Evolutionary conservation across 1,140 invertebrate genomes (phyloP).

Genomic region (Zaprionus tsacasi): DNA sequence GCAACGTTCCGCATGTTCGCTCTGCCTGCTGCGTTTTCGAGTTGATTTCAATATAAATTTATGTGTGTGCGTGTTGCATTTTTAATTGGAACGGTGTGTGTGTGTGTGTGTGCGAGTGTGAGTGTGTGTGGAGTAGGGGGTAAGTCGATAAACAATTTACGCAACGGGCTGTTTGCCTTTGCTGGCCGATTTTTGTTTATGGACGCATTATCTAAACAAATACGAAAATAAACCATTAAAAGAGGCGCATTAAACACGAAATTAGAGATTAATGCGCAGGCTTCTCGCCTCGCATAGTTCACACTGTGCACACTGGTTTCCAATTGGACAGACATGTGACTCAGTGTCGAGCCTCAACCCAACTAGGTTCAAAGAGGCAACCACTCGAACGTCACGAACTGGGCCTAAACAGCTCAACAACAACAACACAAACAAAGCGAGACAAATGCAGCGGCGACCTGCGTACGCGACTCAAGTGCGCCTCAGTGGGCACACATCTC

Average conservation of each 20-base stretch:
- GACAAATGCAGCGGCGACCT: constrained; percentile 36
- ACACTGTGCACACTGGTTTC: constrained; percentile 46
- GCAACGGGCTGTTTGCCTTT: constrained; percentile 56
- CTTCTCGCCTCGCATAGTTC: constrained; percentile 1
- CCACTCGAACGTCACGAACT: constrained; percentile 12
- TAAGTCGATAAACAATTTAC: constrained; percentile 68
- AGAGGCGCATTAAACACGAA: constrained; percentile 62
- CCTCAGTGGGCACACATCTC: neutral
- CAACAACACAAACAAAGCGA: constrained; percentile 5
- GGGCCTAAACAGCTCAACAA: constrained; percentile 6
- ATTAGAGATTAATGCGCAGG: constrained; percentile 63
- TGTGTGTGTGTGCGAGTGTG: constrained; percentile 15
- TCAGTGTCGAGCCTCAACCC: constrained; percentile 7
- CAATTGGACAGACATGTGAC: constrained; percentile 66
- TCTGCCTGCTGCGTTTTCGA: constrained; percentile 23
- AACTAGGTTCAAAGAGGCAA: neutral
- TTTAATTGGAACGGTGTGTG: constrained; percentile 59
- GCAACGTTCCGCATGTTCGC: neutral
- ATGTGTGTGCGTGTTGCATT: constrained; percentile 54
- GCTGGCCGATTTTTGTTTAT: constrained; percentile 63
- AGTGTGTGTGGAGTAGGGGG: constrained; percentile 18
- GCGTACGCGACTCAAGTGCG: constrained; percentile 34
- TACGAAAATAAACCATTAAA: constrained; percentile 78
- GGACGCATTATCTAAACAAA: constrained; percentile 80
- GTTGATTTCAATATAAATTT: constrained; percentile 40